A percentile compares a stretch with the other conserved stretches of the same genome.
These are phyloP conservation scores for Strigamia crassipes DNA, from an alignment of 2,888 invertebrate genomes.

Conservation along the genomic window DNA sequence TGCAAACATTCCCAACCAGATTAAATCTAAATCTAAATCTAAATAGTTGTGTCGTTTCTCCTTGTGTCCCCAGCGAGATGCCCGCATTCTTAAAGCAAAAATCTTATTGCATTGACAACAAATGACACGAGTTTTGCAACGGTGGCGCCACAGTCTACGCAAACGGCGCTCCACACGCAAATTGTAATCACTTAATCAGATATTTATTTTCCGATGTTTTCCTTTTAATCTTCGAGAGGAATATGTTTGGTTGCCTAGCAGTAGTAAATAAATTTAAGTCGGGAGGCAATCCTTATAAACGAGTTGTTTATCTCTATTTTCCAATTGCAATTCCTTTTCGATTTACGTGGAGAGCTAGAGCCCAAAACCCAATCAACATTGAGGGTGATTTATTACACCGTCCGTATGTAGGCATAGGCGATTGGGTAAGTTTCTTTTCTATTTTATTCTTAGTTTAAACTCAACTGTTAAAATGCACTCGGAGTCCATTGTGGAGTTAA, in stretches of 20 bases:
- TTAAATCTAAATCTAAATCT: too few species aligned
- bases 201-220: too few species aligned
- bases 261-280: neutral
- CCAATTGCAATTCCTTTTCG: neutral
- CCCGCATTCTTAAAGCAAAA: too few species aligned
- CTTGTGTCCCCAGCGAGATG: too few species aligned
- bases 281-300: neutral
- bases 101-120: too few species aligned
- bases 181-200: too few species aligned
- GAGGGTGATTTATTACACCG: neutral
- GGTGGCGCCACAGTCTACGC: too few species aligned
- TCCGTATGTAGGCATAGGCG: neutral
- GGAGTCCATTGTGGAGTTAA: conserved; percentile 10
- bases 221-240: neutral
- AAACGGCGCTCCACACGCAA: too few species aligned
- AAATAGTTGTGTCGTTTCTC: too few species aligned
- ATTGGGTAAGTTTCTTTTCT: neutral
- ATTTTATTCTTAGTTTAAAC: neutral
- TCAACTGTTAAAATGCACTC: conserved; percentile 10
- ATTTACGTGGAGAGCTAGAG: neutral
- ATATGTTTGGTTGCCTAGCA: neutral
- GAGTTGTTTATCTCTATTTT: neutral
- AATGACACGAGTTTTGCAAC: too few species aligned
- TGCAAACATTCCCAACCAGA: too few species aligned
- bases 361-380: neutral